A percentile compares a stretch with the other conserved stretches of the same genome.
Conservation (phyloP, 2,888 invertebrate genomes). For the Elysia crispata region DNA sequence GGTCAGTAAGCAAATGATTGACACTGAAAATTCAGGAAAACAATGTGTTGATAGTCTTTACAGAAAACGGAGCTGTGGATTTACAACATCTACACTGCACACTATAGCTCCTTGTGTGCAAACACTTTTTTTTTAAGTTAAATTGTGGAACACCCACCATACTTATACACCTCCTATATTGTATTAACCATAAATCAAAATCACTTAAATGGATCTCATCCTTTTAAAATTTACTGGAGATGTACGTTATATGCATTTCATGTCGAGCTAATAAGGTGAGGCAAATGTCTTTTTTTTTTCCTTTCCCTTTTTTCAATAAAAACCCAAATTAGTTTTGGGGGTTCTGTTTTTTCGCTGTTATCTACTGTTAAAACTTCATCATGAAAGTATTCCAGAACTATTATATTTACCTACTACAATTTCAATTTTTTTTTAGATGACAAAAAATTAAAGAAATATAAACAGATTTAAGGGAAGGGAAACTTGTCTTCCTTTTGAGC, state of each 20-base stretch:
- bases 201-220: slow-evolving; percentile 43
- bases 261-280: neutral
- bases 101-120: slow-evolving; percentile 21
- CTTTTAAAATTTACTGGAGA: slow-evolving; percentile 15
- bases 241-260: neutral
- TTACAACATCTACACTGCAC: slow-evolving; percentile 3
- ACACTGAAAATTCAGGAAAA: neutral
- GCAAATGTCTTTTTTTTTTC: neutral
- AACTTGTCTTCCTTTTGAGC: slow-evolving; percentile 75
- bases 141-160: slow-evolving; percentile 41
- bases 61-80: too few relatives aligned
- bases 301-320: neutral
- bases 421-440: slow-evolving; percentile 49
- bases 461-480: slow-evolving; percentile 54
- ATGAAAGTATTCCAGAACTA: slow-evolving; percentile 61
- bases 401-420: slow-evolving; percentile 60
- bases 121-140: slow-evolving; percentile 21
- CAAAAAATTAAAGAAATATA: neutral
- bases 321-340: neutral
- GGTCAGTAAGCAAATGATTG: slow-evolving; percentile 51
- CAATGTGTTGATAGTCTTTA: too few relatives aligned
- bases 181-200: slow-evolving; percentile 46
- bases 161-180: slow-evolving; percentile 40
- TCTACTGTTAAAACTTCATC: slow-evolving; percentile 45
- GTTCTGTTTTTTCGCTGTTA: slow-evolving; percentile 48